phyloP scores from a whole-genome alignment of 2,797 vertebrate species.

The Sebastes wilsoni region DNA sequence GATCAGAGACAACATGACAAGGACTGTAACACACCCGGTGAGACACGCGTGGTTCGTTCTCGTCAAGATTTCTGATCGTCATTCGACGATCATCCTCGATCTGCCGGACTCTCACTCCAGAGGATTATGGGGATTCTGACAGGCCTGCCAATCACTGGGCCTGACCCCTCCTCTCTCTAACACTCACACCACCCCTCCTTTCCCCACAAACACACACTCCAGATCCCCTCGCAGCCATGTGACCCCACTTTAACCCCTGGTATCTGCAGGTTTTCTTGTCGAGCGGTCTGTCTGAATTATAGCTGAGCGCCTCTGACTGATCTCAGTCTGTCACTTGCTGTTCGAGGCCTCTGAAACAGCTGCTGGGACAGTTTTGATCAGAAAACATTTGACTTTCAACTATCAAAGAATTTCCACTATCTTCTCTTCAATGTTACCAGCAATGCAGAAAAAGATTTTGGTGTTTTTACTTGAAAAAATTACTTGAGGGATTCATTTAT shows the following conservation, averaged over 20 bases:
- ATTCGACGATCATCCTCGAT: not conserved
- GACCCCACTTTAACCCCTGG: slow-evolving; percentile 65
- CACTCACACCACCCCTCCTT: not conserved
- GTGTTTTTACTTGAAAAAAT: not conserved
- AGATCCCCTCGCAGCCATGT: slow-evolving; percentile 36
- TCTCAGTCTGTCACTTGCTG: slow-evolving; percentile 38
- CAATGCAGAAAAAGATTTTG: not conserved
- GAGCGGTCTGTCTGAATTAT: slow-evolving; percentile 47
- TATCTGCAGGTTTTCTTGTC: slow-evolving; percentile 25
- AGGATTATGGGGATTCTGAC: slow-evolving; percentile 38
- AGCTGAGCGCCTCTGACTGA: slow-evolving; percentile 38
- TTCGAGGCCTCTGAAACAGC: slow-evolving; percentile 4
- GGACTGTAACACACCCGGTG: not conserved
- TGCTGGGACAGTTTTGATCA: not conserved
- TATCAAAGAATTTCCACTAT: not conserved
- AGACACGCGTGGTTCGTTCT: not conserved
- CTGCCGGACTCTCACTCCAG: slow-evolving; percentile 1
- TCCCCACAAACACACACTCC: not conserved
- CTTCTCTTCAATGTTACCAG: not conserved
- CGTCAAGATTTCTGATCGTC: slow-evolving; percentile 3
- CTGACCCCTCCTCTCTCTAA: not conserved
- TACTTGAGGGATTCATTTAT: not conserved
- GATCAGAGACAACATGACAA: slow-evolving; percentile 5
- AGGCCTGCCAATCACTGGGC: slow-evolving; percentile 46
- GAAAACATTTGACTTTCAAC: not conserved